Base-by-base conservation (phyloP, 2,113 vertebrate genomes). In the Phycodurus eques region DNA sequence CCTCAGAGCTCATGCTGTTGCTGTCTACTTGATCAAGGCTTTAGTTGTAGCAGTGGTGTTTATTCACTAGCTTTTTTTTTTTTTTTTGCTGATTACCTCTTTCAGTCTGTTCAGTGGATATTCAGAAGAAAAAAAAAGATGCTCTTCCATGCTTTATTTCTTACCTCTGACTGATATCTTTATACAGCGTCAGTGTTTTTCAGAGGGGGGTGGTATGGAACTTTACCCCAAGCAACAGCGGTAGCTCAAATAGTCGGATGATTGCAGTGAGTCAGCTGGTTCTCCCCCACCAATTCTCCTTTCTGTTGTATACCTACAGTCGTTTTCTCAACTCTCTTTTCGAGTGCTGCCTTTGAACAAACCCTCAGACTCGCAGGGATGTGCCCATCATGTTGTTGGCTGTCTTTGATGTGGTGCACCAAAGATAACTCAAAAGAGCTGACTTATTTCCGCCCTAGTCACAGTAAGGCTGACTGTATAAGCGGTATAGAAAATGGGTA, bases 241-340 rank as follows among this genome's bases (percentile, higher is more conserved):
- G 77, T 66, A 33, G 76, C 83, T 79, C 76, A 62, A 80, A 67
- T n/a, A 64, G 71, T 79, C 73, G 68, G 59, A 84, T 84, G 80
- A 85, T 86, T 83, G 72, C 80, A 85, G 75, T 93, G 91, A 92
- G 84, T 92, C 92, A 93, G 91, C 92, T 92, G 70, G 72, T 88
- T 53, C 63, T 22, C 46, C 60, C 7, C 44, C 44, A 39, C 63
- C 59, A 27, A 14, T 49, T 66, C n/a, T 66, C n/a, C 22, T 66
- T 39, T 53, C 65, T 74, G 82, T 83, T 85, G 69, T 82, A 83
- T 81, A 81, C 72, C 73, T 51, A 35, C 60, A 35, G 75, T 80
- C 3, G 4, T 72, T 59, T 79, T 70, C 68, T 47, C 43, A 13
- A 19, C 64, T 64, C 42, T 62, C 42, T 69, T 72, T 57, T 62